Base-by-base conservation (phyloP, 2,888 invertebrate species). In the Agriopis marginaria region DNA sequence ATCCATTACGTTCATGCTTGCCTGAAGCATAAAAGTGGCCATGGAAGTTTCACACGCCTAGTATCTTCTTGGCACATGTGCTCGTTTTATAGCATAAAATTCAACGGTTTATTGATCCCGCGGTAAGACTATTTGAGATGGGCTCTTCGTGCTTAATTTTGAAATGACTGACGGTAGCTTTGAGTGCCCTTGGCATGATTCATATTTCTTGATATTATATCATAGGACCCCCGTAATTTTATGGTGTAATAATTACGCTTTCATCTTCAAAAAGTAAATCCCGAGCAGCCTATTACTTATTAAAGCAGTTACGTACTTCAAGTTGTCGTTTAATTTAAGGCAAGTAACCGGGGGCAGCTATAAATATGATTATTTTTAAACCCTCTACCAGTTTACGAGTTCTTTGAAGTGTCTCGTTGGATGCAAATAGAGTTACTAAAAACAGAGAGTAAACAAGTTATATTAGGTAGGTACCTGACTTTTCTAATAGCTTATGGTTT, bases 301-400 rank as follows among this genome's bases (percentile, higher is more conserved):
- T 63, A 32, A 59, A 64, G 47, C 60, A 53, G 62, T 68, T 60
- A 40, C 56, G 60, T 75, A 72, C 74, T 77, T 80, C 79, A 76
- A 75, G 76, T 65, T 76, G 77, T 75, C 77, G 76, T 80, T 77
- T 79, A 78, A 81, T 80, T 79, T 71, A 65, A 70, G 77, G 73
- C 73, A 71, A 79, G 77, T 79, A 76, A 77, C 79, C 70, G 70
- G 77, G 75, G 80, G 79, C 79, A 77, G 73, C 68, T 75, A 79
- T 85, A 85, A 84, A 84, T 85, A 78, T 80, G 77, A 81, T 84
- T 82, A 86, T 87, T 86, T 87, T 86, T 85, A 87, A 86, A 85
- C 86, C 77, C 79, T 76, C 77, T 75, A 71, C 72, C 32, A 76
- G 75, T 77, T 82, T 83, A 81, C 77, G 78, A 79, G 75, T 78